These are phyloP conservation scores for Luehdorfia chinensis DNA, from an alignment of 1,140 invertebrate species.

Conservation along the genomic window DNA sequence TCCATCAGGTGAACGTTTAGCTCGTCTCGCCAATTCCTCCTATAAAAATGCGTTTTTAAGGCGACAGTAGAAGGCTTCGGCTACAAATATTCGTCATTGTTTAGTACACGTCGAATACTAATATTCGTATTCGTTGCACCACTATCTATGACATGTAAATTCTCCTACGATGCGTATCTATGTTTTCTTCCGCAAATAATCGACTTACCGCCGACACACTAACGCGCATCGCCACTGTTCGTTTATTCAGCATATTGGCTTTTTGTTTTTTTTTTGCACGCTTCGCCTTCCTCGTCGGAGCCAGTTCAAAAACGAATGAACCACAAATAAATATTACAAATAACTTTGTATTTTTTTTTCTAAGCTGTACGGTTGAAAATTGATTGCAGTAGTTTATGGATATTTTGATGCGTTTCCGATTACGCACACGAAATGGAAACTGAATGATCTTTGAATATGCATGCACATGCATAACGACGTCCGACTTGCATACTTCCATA, in stretches of 20 bases:
- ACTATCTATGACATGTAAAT: too few species aligned
- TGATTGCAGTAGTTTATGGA: slow-evolving; percentile 27
- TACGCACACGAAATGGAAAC: slow-evolving; percentile 70
- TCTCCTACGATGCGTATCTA: too few species aligned
- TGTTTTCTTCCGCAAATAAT: slow-evolving; percentile 42
- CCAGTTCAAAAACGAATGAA: slow-evolving; percentile 65
- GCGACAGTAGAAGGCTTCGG: too few species aligned
- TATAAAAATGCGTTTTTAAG: too few species aligned
- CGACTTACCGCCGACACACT: slow-evolving; percentile 49
- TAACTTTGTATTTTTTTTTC: slow-evolving; percentile 17
- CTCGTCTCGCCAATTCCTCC: too few species aligned
- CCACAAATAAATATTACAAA: slow-evolving; percentile 20
- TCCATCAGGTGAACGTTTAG: too few species aligned
- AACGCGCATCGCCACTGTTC: slow-evolving; percentile 41
- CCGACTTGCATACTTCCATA: slow-evolving; percentile 49
- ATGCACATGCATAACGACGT: slow-evolving; percentile 50
- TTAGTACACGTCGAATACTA: too few species aligned
- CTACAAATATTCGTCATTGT: too few species aligned
- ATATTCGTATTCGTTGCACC: too few species aligned
- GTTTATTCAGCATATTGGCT: slow-evolving; percentile 35
- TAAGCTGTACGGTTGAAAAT: slow-evolving; percentile 37
- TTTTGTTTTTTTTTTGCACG: slow-evolving; percentile 40
- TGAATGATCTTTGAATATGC: slow-evolving; percentile 69
- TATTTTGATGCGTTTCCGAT: slow-evolving; percentile 57
- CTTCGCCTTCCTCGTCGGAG: slow-evolving; percentile 59